phyloP scores from a whole-genome alignment of 1,140 invertebrate species.

The Drosophila subpulchrella region DNA sequence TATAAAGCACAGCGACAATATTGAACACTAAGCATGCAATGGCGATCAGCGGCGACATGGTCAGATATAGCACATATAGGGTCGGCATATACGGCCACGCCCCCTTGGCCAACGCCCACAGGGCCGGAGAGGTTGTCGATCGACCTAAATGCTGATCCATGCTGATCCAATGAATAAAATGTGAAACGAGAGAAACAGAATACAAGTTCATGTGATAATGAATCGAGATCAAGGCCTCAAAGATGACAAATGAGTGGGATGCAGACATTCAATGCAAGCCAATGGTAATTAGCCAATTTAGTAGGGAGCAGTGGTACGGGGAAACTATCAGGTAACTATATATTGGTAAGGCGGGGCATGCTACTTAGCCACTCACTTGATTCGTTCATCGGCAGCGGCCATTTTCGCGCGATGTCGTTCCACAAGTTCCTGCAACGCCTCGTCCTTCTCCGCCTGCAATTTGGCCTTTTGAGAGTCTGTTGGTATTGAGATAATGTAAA shows the following conservation, averaged over 20 bases:
- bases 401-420: constrained; percentile 85
- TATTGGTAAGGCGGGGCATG: not conserved
- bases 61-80: constrained; percentile 79
- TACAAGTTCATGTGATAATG: constrained; percentile 24
- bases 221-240: not conserved
- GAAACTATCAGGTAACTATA: not conserved
- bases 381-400: constrained; percentile 84
- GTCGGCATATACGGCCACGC: constrained; percentile 80
- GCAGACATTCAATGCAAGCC: constrained; percentile 36
- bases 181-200: constrained; percentile 47
- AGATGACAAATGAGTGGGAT: constrained; percentile 9
- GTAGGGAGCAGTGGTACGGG: not conserved
- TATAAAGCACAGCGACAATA: constrained; percentile 75
- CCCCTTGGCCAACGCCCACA: constrained; percentile 71
- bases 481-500: not conserved
- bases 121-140: constrained; percentile 43
- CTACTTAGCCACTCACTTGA: constrained; percentile 72
- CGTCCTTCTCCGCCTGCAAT: constrained; percentile 85
- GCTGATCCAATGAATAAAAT: constrained; percentile 33
- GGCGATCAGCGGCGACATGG: constrained; percentile 78
- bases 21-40: constrained; percentile 79
- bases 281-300: not conserved
- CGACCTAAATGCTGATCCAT: constrained; percentile 62
- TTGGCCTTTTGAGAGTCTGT: constrained; percentile 86
- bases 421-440: constrained; percentile 85